Evolutionary conservation across 2,888 invertebrate species (phyloP).

Genomic region (Meiosimyza platycephala): DNA sequence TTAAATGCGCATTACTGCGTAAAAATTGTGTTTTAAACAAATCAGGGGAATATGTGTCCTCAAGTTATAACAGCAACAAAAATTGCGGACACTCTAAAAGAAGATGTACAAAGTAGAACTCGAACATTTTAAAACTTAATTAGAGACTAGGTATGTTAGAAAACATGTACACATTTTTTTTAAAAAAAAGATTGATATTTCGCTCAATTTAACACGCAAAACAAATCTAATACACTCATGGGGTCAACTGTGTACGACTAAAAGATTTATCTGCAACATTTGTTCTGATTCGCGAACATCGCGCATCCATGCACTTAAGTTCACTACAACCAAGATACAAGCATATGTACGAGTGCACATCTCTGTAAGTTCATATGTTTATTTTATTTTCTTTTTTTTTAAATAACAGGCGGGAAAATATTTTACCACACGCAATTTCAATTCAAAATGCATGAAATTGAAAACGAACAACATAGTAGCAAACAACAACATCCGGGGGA

Average conservation of each 20-base stretch:
- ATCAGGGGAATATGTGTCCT: too few relatives aligned
- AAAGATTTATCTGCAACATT: not conserved
- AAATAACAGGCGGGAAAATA: slow-evolving; percentile 17
- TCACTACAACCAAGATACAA: not conserved
- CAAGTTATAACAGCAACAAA: too few relatives aligned
- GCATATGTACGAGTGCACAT: not conserved
- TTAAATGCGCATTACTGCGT: too few relatives aligned
- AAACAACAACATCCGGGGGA: not conserved
- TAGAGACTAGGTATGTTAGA: too few relatives aligned
- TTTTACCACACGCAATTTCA: slow-evolving; percentile 20
- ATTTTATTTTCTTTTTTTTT: not conserved
- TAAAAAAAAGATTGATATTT: too few relatives aligned
- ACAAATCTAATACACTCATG: not conserved
- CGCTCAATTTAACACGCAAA: not conserved
- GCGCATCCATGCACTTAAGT: not conserved
- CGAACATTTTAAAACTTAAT: too few relatives aligned
- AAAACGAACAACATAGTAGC: slow-evolving; percentile 11
- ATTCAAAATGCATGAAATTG: slow-evolving; percentile 32
- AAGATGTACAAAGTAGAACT: too few relatives aligned
- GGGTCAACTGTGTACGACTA: not conserved
- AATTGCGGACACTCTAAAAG: too few relatives aligned
- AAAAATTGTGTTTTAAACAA: too few relatives aligned
- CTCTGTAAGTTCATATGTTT: too few relatives aligned
- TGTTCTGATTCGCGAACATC: not conserved
- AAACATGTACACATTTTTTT: too few relatives aligned